Conservation (phyloP, 2,888 invertebrate species). For the Drosophila macrospina region DNA sequence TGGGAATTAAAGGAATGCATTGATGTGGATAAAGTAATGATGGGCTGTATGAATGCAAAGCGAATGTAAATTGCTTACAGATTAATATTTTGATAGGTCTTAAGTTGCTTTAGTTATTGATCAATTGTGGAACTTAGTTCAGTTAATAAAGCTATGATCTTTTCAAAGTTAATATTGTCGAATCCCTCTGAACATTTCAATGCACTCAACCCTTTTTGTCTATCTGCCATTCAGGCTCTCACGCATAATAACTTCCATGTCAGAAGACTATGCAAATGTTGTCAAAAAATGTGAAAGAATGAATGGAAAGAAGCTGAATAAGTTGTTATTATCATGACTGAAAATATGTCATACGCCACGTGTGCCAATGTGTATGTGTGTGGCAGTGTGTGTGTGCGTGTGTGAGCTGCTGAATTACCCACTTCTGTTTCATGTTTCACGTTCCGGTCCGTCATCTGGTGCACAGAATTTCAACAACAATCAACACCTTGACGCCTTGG, state of each 20-base stretch:
- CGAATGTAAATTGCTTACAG: background rate
- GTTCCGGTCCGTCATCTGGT: slow-evolving; percentile 59
- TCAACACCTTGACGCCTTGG: slow-evolving; percentile 69
- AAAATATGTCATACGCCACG: slow-evolving; percentile 68
- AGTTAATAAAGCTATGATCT: too few species aligned
- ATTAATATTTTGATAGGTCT: background rate
- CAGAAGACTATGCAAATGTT: slow-evolving; percentile 34
- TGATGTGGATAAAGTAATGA: background rate
- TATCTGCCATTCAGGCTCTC: background rate
- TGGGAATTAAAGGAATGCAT: background rate
- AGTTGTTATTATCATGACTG: slow-evolving; percentile 73
- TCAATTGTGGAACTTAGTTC: too few species aligned
- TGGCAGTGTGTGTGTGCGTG: slow-evolving; percentile 3
- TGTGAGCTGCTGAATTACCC: slow-evolving; percentile 27
- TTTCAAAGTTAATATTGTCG: too few species aligned
- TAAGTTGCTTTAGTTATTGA: too few species aligned
- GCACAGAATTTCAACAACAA: slow-evolving; percentile 76
- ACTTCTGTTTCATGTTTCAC: slow-evolving; percentile 49
- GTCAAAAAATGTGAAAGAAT: slow-evolving; percentile 2
- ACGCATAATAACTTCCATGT: slow-evolving; percentile 52
- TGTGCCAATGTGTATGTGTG: slow-evolving; percentile 8
- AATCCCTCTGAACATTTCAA: background rate
- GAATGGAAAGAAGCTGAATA: slow-evolving; percentile 52
- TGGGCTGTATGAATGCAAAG: background rate
- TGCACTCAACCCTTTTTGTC: background rate